These are phyloP conservation scores for Rhinella marina DNA, from an alignment of 2,797 vertebrate genomes.

Conservation along the genomic window DNA sequence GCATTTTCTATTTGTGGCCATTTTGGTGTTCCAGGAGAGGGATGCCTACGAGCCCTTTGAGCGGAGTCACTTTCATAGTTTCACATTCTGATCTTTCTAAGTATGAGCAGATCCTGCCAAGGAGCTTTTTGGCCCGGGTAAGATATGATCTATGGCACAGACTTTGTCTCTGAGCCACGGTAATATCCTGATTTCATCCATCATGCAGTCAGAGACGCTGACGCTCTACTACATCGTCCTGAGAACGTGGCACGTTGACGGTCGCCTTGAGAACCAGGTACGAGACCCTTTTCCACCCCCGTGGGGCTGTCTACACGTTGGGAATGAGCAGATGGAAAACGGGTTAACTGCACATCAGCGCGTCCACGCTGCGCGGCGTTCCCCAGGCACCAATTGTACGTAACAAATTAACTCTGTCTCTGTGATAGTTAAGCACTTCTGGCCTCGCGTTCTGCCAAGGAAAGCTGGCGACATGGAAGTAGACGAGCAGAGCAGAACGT, in stretches of 20 bases:
- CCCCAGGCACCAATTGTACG: constrained; percentile 42
- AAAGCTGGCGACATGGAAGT: constrained; percentile 48
- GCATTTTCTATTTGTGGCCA: not conserved
- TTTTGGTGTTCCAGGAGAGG: not conserved
- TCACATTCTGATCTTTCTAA: not conserved
- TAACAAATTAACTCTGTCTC: constrained; percentile 53
- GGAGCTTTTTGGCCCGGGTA: not conserved
- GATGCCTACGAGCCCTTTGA: not conserved
- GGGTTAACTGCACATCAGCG: constrained; percentile 33
- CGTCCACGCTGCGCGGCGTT: not conserved
- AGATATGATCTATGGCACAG: not conserved
- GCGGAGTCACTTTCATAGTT: not conserved
- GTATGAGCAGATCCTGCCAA: not conserved
- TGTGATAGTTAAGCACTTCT: constrained; percentile 38
- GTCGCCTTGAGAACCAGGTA: not conserved
- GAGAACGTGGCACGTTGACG: too few species aligned
- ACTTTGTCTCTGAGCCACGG: not conserved
- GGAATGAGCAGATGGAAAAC: constrained; percentile 35
- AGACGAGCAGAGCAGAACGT: constrained; percentile 32
- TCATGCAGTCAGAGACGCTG: not conserved
- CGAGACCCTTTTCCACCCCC: not conserved
- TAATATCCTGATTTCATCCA: constrained; percentile 3
- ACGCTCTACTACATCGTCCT: not conserved
- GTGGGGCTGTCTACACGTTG: not conserved
- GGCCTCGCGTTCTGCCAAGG: constrained; percentile 21